A percentile compares a stretch with the other conserved stretches of the same genome.
phyloP scores from a whole-genome alignment of 2,888 invertebrate genomes.

The Herminia tarsipennalis region DNA sequence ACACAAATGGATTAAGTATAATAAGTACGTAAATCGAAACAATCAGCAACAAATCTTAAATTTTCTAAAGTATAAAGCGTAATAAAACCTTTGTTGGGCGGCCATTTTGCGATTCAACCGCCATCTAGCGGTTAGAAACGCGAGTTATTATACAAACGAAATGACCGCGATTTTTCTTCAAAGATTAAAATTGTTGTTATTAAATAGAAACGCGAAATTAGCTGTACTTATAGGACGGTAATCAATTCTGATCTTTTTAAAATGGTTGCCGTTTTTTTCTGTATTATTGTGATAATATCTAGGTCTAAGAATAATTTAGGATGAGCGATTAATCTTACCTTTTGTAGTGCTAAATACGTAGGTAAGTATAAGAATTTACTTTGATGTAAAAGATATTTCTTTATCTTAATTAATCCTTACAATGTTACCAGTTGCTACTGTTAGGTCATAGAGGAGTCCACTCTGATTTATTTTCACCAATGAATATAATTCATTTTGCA shows the following conservation, averaged over 20 bases:
- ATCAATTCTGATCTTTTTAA: slow-evolving; percentile 29
- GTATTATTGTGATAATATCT: neutral
- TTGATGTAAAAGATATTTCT: too few species aligned
- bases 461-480: too few species aligned
- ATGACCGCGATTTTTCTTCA: slow-evolving; percentile 68
- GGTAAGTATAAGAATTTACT: too few species aligned
- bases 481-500: too few species aligned
- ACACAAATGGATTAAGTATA: too few species aligned
- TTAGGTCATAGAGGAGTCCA: too few species aligned
- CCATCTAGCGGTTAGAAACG: slow-evolving; percentile 68
- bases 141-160: slow-evolving; percentile 73
- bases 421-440: too few species aligned
- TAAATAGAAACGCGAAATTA: slow-evolving; percentile 37
- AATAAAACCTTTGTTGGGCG: slow-evolving; percentile 66
- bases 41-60: slow-evolving; percentile 52
- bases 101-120: slow-evolving; percentile 79
- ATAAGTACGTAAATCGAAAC: too few species aligned
- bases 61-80: slow-evolving; percentile 60
- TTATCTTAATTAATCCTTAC: too few species aligned
- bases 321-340: too few species aligned
- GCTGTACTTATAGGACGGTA: slow-evolving; percentile 21
- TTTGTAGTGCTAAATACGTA: too few species aligned
- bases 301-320: neutral
- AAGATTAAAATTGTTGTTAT: slow-evolving; percentile 56
- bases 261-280: neutral